Evolutionary conservation across 1,140 invertebrate genomes (phyloP), one percentile per base, ranked within the genome.

Genomic region (Aplysia californica): DNA sequence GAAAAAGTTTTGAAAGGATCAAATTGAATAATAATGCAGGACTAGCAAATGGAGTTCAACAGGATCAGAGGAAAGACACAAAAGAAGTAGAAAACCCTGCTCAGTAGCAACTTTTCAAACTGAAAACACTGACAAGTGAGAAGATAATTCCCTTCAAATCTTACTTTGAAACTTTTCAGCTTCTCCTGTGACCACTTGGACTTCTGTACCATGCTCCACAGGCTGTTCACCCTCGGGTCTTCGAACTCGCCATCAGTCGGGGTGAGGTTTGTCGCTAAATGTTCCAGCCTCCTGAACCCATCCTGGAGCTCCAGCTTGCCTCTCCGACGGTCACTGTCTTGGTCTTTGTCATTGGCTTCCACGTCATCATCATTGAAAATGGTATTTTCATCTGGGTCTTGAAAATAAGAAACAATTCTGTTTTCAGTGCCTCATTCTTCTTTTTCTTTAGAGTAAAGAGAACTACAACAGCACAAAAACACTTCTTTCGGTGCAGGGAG

Each of bases 191-290:
- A 93, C 87, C 98, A 97, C 87, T 96, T 94, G 35, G 93, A 92
- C 77, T 94, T 92, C 20, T 94, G 84, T 1, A 96, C 96, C 59
- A 95, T 90, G 80, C 92, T 93, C 96, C 96, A 98, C 36, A 98
- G 89, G 4, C 93, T 93, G 88, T 96, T 94, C 2, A 97, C 96
- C 91, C 96, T 95, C 0, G 94, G 94, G 85, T 98, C 96, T 26
- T 95, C 92, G 88, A 98, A 98, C 80, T 97, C 95, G 86, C 93
- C 93, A 79, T 94, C 94, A 74, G 93, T 92, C 0, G 20, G 29
- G 15, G 38, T 23, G 2, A 75, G 3, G 6, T 38, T 58, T 4
- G 72, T 44, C 23, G 95, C 92, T 58, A 95, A 87, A 66, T 93
- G 91, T 80, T 95, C 93, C 36, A 98, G 89, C 65, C 92, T 92